Evolutionary conservation across 2,888 invertebrate species (phyloP).

Genomic region (Drosophila phalerata): DNA sequence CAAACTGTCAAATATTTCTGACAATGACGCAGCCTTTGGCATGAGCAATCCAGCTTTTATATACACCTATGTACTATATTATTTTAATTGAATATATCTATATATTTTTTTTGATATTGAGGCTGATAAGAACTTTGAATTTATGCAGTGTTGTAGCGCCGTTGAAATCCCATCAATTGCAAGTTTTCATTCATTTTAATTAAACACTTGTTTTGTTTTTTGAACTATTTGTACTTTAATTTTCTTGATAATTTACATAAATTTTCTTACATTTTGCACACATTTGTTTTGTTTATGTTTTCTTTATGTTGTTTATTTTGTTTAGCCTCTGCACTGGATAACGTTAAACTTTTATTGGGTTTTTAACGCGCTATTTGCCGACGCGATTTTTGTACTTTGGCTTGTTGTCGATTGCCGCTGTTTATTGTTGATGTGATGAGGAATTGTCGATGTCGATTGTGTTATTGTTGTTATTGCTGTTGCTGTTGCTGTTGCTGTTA

Average conservation of each 20-base stretch:
- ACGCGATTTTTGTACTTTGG: slow-evolving; percentile 59
- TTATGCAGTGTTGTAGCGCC: slow-evolving; percentile 4
- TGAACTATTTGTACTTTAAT: slow-evolving; percentile 2
- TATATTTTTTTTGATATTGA: slow-evolving; percentile 12
- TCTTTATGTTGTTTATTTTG: slow-evolving; percentile 25
- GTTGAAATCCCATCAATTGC: slow-evolving; percentile 61
- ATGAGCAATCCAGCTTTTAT: slow-evolving; percentile 34
- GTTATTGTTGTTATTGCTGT: slow-evolving; percentile 34
- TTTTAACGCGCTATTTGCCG: slow-evolving; percentile 68
- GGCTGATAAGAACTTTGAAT: slow-evolving; percentile 26
- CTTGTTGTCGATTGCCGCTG: slow-evolving; percentile 49
- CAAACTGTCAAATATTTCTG: slow-evolving; percentile 61
- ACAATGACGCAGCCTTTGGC: slow-evolving; percentile 23
- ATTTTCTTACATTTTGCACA: slow-evolving; percentile 70
- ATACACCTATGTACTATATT: background rate
- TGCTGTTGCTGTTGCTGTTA: slow-evolving; percentile 26
- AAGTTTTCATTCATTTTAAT: slow-evolving; percentile 22
- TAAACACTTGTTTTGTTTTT: slow-evolving; percentile 19
- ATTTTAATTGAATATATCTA: background rate
- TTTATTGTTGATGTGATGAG: slow-evolving; percentile 31
- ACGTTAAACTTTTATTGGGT: slow-evolving; percentile 14
- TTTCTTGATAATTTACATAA: slow-evolving; percentile 9
- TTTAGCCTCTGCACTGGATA: slow-evolving; percentile 22
- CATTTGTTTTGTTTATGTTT: slow-evolving; percentile 64
- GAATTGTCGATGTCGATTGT: slow-evolving; percentile 23